phyloP scores from a whole-genome alignment of 64 coral and sea anemone genomes.

The Astreopora myriophthalma region DNA sequence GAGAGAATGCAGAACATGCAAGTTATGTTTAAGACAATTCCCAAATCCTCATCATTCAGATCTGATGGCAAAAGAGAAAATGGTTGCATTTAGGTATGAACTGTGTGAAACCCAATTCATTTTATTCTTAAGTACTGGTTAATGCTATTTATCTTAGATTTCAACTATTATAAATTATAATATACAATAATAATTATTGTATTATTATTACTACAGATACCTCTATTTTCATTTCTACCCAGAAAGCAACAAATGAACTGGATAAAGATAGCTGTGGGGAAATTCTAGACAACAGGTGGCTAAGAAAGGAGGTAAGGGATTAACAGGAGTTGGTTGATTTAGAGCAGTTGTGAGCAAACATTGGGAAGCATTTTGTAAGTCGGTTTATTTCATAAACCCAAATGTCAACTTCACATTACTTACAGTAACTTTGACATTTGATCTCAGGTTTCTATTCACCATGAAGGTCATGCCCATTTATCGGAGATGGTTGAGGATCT shows the following conservation, averaged over 20 bases:
- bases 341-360: too few species aligned
- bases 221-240: neutral
- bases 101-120: too few species aligned
- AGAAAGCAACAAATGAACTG: slow-evolving; percentile 93
- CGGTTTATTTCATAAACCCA: too few species aligned
- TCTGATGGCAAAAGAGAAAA: too few species aligned
- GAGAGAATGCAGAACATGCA: too few species aligned
- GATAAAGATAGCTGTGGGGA: slow-evolving; percentile 84
- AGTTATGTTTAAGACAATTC: too few species aligned
- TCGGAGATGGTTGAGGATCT: slow-evolving; percentile 63
- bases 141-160: neutral
- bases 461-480: slow-evolving; percentile 67
- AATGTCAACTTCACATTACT: too few species aligned
- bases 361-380: too few species aligned
- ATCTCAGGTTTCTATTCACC: slow-evolving; percentile 80
- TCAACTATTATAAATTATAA: neutral
- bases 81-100: too few species aligned
- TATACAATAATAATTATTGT: too few species aligned
- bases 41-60: too few species aligned
- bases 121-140: too few species aligned
- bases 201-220: neutral
- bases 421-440: neutral
- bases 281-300: slow-evolving; percentile 96
- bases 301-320: slow-evolving; percentile 89
- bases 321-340: neutral